A percentile compares a stretch with the other conserved stretches of the same genome.
phyloP scores from a whole-genome alignment of 2,797 vertebrate genomes.

The Stomatorhinus walkeri region DNA sequence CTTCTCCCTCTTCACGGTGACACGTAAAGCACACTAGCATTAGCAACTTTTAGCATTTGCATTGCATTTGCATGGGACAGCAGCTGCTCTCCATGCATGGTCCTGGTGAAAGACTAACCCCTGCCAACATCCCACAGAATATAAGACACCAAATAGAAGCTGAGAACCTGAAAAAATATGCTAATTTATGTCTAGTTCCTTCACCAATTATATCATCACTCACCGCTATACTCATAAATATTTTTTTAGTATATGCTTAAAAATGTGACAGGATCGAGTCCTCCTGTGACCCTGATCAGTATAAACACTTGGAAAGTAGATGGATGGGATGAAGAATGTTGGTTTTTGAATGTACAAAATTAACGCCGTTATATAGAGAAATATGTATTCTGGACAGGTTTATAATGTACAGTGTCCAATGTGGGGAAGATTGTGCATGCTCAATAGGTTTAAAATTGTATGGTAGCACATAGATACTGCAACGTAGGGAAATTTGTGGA shows the following conservation, averaged over 20 bases:
- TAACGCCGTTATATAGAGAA: neutral
- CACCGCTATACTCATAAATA: neutral
- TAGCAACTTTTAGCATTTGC: neutral
- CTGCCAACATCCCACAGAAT: neutral
- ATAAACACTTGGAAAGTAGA: neutral
- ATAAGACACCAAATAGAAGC: neutral
- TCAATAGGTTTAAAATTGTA: neutral
- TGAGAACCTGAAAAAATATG: neutral
- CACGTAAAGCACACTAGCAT: neutral
- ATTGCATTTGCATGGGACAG: neutral
- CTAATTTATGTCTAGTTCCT: neutral
- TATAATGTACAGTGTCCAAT: neutral
- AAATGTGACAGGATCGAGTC: neutral
- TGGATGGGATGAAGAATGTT: neutral
- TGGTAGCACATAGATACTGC: neutral
- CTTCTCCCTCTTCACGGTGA: neutral
- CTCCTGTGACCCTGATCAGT: neutral
- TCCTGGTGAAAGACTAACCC: neutral
- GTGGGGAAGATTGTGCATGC: neutral
- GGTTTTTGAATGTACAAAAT: neutral
- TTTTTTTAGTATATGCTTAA: constrained; percentile 6
- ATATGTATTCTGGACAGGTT: neutral
- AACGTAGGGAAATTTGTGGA: neutral
- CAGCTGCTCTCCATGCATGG: neutral
- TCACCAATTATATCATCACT: neutral